phyloP scores from a whole-genome alignment of 2,797 vertebrate species.

The Gobionotothen gibberifrons region DNA sequence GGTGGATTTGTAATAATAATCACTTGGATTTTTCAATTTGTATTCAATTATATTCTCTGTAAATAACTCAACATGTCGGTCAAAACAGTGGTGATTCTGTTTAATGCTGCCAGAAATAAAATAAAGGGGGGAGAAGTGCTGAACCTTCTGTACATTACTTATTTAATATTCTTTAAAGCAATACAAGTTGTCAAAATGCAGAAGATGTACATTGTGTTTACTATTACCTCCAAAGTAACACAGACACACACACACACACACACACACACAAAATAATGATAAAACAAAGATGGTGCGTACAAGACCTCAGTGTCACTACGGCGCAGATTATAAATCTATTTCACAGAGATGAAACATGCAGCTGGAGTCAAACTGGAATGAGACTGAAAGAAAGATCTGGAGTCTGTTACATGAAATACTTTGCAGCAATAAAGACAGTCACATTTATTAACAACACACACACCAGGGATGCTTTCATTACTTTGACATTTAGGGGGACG shows the following conservation, averaged over 20 bases:
- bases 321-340: not conserved
- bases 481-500: not conserved
- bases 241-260: constrained; percentile 1
- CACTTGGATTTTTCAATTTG: not conserved
- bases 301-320: not conserved
- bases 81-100: not conserved
- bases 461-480: not conserved
- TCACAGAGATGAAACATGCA: constrained; percentile 6
- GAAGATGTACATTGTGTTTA: not conserved
- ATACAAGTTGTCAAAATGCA: not conserved
- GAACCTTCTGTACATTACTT: not conserved
- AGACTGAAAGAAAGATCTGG: not conserved
- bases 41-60: too few relatives aligned
- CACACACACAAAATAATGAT: not conserved
- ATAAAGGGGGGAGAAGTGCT: not conserved
- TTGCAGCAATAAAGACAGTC: not conserved
- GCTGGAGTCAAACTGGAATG: constrained; percentile 18
- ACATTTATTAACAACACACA: not conserved
- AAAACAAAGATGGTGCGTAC: not conserved
- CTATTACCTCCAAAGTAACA: too few relatives aligned
- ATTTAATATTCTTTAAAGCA: not conserved
- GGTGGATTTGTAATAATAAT: not conserved
- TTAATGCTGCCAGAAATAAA: not conserved
- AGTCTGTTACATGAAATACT: not conserved
- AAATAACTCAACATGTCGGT: not conserved